Conservation (phyloP, 2,888 invertebrate genomes). For the Trachelus tabidus region DNA sequence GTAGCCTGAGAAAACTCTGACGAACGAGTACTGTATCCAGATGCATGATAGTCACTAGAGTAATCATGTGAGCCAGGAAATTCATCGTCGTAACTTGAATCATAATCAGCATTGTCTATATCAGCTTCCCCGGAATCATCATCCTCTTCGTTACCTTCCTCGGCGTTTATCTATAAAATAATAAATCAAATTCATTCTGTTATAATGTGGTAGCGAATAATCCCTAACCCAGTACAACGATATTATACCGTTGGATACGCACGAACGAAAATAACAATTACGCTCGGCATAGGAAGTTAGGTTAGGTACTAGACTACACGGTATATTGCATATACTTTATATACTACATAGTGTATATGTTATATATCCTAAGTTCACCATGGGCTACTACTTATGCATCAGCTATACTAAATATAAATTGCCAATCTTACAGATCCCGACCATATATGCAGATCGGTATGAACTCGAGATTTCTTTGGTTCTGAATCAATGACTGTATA, state of each 20-base stretch:
- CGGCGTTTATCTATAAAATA: conserved; percentile 48
- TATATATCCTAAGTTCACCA: background rate
- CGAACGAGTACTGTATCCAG: conserved; percentile 18
- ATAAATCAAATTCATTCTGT: background rate
- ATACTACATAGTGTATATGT: too few relatives aligned
- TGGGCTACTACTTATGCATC: background rate
- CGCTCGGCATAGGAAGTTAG: background rate
- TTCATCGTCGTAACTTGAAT: conserved; percentile 40
- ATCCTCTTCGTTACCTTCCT: conserved; percentile 39
- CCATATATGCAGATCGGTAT: background rate
- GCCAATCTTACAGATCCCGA: background rate
- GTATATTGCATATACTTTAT: background rate
- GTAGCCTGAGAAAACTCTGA: conserved; percentile 22
- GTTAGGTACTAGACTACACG: background rate
- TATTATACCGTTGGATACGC: background rate
- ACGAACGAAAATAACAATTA: background rate
- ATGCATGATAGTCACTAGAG: conserved; percentile 28
- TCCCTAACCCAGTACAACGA: background rate
- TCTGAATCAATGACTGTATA: background rate
- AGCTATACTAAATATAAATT: background rate
- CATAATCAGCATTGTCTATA: conserved; percentile 46
- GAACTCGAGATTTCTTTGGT: background rate
- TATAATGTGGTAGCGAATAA: background rate
- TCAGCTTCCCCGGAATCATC: conserved; percentile 39
- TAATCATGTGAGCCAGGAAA: conserved; percentile 36